Evolutionary conservation across 1,140 invertebrate species (phyloP).

Genomic region (Monochamus saltuarius): DNA sequence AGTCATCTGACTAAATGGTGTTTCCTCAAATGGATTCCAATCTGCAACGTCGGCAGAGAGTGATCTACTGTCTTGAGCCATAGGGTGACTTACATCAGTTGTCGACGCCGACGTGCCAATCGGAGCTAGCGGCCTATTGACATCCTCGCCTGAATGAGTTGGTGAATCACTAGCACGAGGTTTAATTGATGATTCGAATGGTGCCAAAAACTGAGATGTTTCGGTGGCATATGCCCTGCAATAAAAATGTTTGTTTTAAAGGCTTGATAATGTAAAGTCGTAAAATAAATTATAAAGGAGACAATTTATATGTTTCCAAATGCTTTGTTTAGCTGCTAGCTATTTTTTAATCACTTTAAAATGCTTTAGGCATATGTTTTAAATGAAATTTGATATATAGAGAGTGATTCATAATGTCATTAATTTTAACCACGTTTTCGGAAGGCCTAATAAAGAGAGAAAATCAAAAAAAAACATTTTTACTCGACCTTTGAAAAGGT

Average conservation of each 20-base stretch:
- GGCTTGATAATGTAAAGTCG: too few relatives aligned
- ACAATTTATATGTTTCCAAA: too few relatives aligned
- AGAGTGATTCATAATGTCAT: too few relatives aligned
- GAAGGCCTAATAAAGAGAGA: too few relatives aligned
- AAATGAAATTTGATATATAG: too few relatives aligned
- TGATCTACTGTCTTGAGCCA: constrained; percentile 56
- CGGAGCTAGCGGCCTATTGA: constrained; percentile 36
- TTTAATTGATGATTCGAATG: constrained; percentile 69
- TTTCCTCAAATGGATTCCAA: constrained; percentile 81
- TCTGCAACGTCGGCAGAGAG: constrained; percentile 65
- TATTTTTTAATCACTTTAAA: too few relatives aligned
- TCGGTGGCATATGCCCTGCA: constrained; percentile 72
- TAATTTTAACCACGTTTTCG: too few relatives aligned
- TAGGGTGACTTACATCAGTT: constrained; percentile 47
- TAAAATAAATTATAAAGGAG: too few relatives aligned
- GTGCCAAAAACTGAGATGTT: constrained; percentile 73
- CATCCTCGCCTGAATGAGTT: constrained; percentile 27
- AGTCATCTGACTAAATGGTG: constrained; percentile 72
- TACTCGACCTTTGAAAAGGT: too few relatives aligned
- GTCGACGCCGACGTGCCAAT: constrained; percentile 45
- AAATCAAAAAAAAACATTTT: too few relatives aligned
- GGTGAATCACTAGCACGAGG: constrained; percentile 52
- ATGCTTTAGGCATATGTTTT: too few relatives aligned
- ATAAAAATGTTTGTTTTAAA: constrained; percentile 35
- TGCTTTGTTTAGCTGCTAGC: too few relatives aligned